Evolutionary conservation across 2,113 vertebrate genomes (phyloP).

Genomic region (Hydrochoerus hydrochaeris): DNA sequence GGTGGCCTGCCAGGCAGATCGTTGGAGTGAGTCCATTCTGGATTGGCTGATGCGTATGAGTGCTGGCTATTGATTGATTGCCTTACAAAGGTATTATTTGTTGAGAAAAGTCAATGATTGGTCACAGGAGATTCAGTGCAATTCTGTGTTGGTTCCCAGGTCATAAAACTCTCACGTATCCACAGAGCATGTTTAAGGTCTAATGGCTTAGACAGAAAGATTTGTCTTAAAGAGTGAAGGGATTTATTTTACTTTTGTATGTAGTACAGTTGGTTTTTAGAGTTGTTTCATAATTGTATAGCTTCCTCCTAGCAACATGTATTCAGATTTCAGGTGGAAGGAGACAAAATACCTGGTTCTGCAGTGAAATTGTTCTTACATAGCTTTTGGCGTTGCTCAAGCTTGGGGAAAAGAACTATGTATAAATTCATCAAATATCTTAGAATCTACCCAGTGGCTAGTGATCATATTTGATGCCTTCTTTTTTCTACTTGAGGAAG

Average conservation of each 20-base stretch:
- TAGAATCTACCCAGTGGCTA: not conserved
- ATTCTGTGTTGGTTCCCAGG: not conserved
- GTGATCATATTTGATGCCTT: not conserved
- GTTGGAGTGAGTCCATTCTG: not conserved
- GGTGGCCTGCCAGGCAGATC: not conserved
- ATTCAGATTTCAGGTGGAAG: conserved; percentile 7
- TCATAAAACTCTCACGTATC: not conserved
- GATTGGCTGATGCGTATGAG: not conserved
- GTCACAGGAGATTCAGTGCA: not conserved
- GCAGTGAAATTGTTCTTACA: not conserved
- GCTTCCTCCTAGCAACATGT: not conserved
- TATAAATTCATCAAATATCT: not conserved
- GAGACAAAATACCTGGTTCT: not conserved
- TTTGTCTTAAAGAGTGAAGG: not conserved
- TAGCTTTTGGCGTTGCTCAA: not conserved
- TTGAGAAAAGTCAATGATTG: not conserved
- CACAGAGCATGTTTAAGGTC: conserved; percentile 13
- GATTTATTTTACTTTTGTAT: conserved; percentile 19
- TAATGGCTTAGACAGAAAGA: not conserved
- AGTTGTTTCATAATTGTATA: conserved; percentile 19
- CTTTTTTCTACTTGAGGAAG: not conserved
- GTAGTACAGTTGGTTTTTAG: conserved; percentile 2
- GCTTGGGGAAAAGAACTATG: not conserved
- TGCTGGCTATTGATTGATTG: not conserved
- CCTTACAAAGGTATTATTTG: not conserved